These are phyloP conservation scores for Mesocricetus auratus DNA, from an alignment of 2,113 vertebrate species.

Conservation along the genomic window DNA sequence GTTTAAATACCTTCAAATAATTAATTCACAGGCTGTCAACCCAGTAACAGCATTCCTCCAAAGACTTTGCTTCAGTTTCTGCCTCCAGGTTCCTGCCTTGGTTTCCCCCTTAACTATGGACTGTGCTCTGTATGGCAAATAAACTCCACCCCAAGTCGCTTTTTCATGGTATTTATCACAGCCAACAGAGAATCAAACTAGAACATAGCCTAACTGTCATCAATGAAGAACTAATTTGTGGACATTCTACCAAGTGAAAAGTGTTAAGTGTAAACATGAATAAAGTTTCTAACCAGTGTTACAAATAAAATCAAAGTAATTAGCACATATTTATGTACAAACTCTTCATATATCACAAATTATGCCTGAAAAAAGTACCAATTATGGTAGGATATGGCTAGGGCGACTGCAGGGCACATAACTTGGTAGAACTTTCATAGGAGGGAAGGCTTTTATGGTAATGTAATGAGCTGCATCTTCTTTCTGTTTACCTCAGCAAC, in stretches of 20 bases:
- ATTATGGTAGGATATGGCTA: background rate
- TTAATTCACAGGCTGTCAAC: background rate
- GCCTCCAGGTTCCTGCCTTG: background rate
- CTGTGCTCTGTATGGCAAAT: background rate
- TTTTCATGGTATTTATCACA: too few species aligned
- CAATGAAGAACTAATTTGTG: background rate
- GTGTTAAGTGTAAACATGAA: background rate
- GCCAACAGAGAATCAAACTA: background rate
- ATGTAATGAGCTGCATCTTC: background rate
- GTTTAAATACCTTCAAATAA: background rate
- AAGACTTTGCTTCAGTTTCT: background rate
- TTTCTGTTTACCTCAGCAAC: background rate
- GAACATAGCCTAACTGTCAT: background rate
- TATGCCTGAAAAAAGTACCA: background rate
- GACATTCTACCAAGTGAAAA: constrained; percentile 5
- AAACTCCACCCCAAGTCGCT: background rate
- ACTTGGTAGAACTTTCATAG: background rate
- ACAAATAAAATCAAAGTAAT: background rate
- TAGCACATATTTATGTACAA: background rate
- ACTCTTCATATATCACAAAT: background rate
- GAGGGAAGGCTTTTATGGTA: background rate
- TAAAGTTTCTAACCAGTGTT: constrained; percentile 4
- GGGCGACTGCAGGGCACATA: background rate
- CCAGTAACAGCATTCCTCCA: background rate
- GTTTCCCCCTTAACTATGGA: background rate